phyloP scores from a whole-genome alignment of 2,113 vertebrate genomes.

The Cinclus cinclus region DNA sequence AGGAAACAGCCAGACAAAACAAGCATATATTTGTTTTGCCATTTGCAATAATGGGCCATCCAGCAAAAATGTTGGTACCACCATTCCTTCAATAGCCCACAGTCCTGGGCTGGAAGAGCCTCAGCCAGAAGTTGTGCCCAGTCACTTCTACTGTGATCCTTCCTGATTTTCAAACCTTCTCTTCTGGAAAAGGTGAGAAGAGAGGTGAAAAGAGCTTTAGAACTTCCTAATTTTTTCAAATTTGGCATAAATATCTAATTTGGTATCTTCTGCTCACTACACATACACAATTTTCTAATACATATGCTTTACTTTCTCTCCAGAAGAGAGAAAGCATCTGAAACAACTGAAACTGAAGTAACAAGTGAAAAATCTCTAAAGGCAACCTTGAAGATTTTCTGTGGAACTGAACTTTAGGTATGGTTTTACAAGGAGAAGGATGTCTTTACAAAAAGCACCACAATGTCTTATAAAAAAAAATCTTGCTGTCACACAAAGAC shows the following conservation, averaged over 20 bases:
- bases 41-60: background rate
- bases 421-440: background rate
- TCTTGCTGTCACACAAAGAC: background rate
- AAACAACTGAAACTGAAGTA: background rate
- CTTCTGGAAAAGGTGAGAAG: background rate
- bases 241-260: background rate
- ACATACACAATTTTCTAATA: background rate
- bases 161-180: background rate
- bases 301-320: background rate
- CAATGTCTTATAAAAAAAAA: background rate
- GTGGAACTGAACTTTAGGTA: background rate
- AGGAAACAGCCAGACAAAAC: background rate
- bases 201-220: background rate
- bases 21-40: background rate
- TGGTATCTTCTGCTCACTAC: background rate
- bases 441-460: background rate
- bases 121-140: background rate
- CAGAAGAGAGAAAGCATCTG: background rate
- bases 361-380: background rate
- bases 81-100: fast-evolving
- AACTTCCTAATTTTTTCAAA: background rate
- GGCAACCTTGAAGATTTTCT: background rate
- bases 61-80: background rate
- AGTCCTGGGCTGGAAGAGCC: background rate
- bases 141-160: background rate